Percentiles rank a stretch among this genome's conserved stretches.
Conservation (phyloP, 2,888 invertebrate genomes). For the Lithodes maja region DNA sequence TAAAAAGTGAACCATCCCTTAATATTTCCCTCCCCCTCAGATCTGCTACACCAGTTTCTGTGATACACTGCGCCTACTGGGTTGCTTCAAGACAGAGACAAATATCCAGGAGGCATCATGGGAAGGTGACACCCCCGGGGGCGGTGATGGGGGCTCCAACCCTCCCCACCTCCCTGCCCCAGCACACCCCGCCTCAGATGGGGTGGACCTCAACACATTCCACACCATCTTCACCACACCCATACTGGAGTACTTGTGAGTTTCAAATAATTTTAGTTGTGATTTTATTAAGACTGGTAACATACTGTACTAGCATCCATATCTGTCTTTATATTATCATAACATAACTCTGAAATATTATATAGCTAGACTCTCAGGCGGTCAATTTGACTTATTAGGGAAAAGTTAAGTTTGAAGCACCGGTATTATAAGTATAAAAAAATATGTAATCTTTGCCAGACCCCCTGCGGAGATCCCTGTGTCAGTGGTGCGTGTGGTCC, state of each 20-base stretch:
- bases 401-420: too few species aligned
- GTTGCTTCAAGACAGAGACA: conserved; percentile 84
- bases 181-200: background rate
- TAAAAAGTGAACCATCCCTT: too few species aligned
- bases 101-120: conserved; percentile 72
- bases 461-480: conserved; percentile 80
- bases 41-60: conserved; percentile 95
- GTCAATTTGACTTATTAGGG: too few species aligned
- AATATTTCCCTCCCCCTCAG: conserved; percentile 75
- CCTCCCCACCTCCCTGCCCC: background rate
- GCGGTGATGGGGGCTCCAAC: too few species aligned
- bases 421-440: too few species aligned
- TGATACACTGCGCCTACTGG: conserved; percentile 92
- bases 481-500: conserved; percentile 87
- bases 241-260: conserved; percentile 82
- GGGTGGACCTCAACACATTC: conserved; percentile 76
- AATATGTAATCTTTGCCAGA: conserved; percentile 6
- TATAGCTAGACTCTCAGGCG: too few species aligned
- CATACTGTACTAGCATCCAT: too few species aligned
- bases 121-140: background rate
- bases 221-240: conserved; percentile 86
- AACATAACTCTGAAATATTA: too few species aligned
- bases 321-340: too few species aligned
- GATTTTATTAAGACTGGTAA: too few species aligned
- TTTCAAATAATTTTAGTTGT: conserved; percentile 74